Evolutionary conservation across 2,113 vertebrate species (phyloP).

Genomic region (Mus spicilegus): DNA sequence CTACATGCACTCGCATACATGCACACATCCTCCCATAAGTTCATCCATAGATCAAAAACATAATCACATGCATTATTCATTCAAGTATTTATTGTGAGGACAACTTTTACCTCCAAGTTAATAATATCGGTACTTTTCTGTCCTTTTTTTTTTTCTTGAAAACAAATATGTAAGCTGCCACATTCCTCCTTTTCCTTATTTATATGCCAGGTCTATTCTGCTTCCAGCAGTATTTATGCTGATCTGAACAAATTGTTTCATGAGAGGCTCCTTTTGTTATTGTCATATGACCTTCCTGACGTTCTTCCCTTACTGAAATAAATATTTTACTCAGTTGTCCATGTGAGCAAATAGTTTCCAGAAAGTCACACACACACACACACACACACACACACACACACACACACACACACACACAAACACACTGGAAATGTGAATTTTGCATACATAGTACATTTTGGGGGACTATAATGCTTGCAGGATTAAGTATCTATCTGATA

Average conservation of each 20-base stretch:
- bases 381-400: too few relatives aligned
- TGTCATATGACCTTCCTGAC: constrained; percentile 76
- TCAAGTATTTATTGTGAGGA: background rate
- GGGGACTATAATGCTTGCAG: constrained; percentile 18
- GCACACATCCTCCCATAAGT: background rate
- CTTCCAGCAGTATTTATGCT: constrained; percentile 79
- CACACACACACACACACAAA: background rate
- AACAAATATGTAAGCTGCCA: constrained; percentile 64
- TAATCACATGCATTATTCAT: background rate
- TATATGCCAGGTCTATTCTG: constrained; percentile 83
- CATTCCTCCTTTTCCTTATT: constrained; percentile 81
- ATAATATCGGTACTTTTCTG: background rate
- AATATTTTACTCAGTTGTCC: constrained; percentile 84
- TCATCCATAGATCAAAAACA: background rate
- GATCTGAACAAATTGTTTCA: constrained; percentile 82
- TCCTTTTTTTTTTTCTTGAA: background rate
- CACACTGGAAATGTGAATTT: constrained; percentile 73
- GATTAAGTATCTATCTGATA: constrained; percentile 77
- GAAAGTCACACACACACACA: background rate
- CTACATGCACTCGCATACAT: background rate
- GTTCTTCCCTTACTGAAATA: constrained; percentile 79
- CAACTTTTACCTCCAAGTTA: background rate
- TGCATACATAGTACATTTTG: background rate
- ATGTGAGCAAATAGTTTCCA: constrained; percentile 81
- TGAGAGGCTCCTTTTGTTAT: constrained; percentile 79